Base-by-base conservation (phyloP, 2,797 vertebrate species). In the Micrastur ruficollis region DNA sequence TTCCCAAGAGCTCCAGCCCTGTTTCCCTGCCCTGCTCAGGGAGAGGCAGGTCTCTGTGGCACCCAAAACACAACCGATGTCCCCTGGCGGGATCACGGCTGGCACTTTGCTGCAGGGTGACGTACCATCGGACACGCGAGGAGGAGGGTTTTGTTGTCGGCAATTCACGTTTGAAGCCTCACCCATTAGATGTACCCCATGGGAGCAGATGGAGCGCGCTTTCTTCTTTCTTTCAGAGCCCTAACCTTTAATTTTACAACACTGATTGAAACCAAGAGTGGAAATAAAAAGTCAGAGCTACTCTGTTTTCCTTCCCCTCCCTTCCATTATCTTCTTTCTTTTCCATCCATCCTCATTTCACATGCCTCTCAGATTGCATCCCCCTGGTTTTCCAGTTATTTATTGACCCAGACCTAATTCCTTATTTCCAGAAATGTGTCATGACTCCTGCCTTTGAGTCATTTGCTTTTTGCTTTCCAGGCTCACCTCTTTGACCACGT, bases 241-340 rank as follows among this genome's bases (percentile, higher is more conserved):
- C 86, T 36, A 94, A 91, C 89, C 89, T 95, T 97, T 95, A 49
- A 78, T 95, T 96, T 93, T 93, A 91, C 90, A 91, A 49, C 32
- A 25, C 72, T 95, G 95, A 93, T 89, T 96, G 93, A 97, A 97
- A 96, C 94, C 92, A 81, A 96, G 95, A 94, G 65, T 97, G 97
- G 95, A 97, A 97, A 97, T 78, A 96, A 97, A 91, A 89, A 90
- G 86, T 95, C 96, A 94, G 94, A 89, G 52, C 92, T 53, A 46
- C 67, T 93, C 81, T 93, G 94, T 96, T 95, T 95, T 91, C 92
- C 61, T 93, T 95, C 90, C 86, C 93, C 92, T 94, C 94, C 95
- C 93, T 94, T 95, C 95, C 89, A 92, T 96, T 96, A 96, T 97
- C 94, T 97, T 87, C 90, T 95, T 94, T 94, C 94, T 94, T 94